Conservation (phyloP, 2,888 invertebrate genomes). For the Pocota personata region DNA sequence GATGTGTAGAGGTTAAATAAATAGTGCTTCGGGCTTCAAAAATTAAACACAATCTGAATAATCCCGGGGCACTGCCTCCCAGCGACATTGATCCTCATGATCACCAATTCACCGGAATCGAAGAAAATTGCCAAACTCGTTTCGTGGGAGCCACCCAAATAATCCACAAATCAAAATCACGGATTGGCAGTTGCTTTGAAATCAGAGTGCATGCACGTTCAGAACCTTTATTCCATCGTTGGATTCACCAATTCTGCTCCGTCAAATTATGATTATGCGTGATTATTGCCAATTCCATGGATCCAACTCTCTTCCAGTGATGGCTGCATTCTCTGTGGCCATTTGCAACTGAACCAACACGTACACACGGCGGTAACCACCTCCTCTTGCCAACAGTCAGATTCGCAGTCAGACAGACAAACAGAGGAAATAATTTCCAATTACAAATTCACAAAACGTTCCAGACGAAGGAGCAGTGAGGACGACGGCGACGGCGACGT, state of each 20-base stretch:
- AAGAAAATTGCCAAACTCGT: constrained; percentile 12
- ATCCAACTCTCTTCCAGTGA: constrained; percentile 39
- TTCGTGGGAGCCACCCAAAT: constrained; percentile 49
- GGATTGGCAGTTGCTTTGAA: constrained; percentile 54
- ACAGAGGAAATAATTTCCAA: constrained; percentile 75
- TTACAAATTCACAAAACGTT: constrained; percentile 81
- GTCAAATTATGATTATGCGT: constrained; percentile 70
- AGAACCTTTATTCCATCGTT: constrained; percentile 40
- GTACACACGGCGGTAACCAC: constrained; percentile 30
- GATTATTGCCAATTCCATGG: constrained; percentile 72
- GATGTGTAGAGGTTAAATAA: no score
- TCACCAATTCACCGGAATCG: constrained; percentile 27
- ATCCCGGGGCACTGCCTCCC: neutral
- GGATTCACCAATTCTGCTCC: constrained; percentile 53
- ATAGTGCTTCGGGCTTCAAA: no score
- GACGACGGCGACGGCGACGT: constrained; percentile 23
- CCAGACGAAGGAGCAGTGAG: constrained; percentile 30
- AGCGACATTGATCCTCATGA: constrained; percentile 39
- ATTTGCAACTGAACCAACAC: constrained; percentile 64
- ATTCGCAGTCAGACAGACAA: constrained; percentile 65
- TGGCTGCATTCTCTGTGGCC: constrained; percentile 57
- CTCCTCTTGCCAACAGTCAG: constrained; percentile 47
- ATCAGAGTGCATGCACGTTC: constrained; percentile 41
- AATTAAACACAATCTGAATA: neutral
- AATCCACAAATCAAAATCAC: constrained; percentile 70